Evolutionary conservation across 2,113 vertebrate species (phyloP), one percentile per base, ranked within the genome.

Genomic region (Danionella cerebrum): DNA sequence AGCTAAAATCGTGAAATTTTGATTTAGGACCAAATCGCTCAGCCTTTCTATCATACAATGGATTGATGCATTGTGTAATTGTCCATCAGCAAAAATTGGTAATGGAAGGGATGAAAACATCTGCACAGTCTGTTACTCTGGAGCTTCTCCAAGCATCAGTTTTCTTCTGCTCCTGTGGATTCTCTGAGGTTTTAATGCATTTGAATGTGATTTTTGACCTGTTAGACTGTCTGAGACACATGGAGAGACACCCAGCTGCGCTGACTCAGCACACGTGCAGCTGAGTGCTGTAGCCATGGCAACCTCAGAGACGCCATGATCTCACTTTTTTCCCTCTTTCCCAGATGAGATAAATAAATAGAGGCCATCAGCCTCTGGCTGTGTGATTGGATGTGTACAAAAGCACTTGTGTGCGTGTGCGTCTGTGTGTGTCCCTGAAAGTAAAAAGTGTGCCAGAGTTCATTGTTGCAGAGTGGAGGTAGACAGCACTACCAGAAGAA

Each of bases 181-280:
- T 50, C 19, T 24, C 5, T 1, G 1, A 36, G 42, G 36, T 64
- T 36, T 64, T 67, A 50, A 21, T 53, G 24, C 29, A 68, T 69
- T 54, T 58, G 53, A 65, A 38, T 58, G 44, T 48, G 47, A 69
- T 52, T 53, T 45, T 70, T 85, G 77, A 63, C 76, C 63, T 59
- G 63, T 19, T 13, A 79, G 48, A 78, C 65, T 78, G 54, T 48
- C 19, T 47, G 39, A 71, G 71, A 84, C 78, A 82, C 82, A 79
- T 77, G 78, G 79, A 77, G 52, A 63, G 44, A 72, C 78, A 45
- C 70, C 75, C 75, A 71, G 67, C 78, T 69, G 63, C n/a, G 82
- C 84, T 84, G 87, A 87, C 73, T 86, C 79, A 75, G 83, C 81
- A 78, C 50, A 39, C 75, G 81, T 86, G 78, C 80, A 82, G 79